Evolutionary conservation across 2,888 invertebrate genomes (phyloP).

Genomic region (Apotomis turbidana): DNA sequence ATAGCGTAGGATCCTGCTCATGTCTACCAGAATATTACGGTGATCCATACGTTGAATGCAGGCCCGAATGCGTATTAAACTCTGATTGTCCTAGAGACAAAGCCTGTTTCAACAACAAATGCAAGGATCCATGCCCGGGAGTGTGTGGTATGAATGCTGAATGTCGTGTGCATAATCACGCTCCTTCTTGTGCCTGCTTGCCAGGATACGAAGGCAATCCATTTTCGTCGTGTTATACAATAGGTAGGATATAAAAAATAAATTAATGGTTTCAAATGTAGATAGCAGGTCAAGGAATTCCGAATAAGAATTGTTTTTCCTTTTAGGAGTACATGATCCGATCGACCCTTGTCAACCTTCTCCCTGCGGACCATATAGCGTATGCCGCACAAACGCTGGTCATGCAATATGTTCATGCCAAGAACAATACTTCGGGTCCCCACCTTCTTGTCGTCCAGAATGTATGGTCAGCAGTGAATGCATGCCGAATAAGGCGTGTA

Average conservation of each 20-base stretch:
- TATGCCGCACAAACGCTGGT: constrained; percentile 88
- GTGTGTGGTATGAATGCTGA: constrained; percentile 93
- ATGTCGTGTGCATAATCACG: constrained; percentile 92
- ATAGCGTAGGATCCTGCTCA: constrained; percentile 91
- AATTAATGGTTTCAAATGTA: background rate
- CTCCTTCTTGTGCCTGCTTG: constrained; percentile 90
- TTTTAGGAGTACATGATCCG: constrained; percentile 71
- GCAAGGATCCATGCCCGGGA: constrained; percentile 92
- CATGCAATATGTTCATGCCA: constrained; percentile 93
- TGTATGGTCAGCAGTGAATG: constrained; percentile 94
- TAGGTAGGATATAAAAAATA: constrained; percentile 60
- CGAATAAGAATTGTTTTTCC: constrained; percentile 20
- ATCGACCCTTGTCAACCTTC: constrained; percentile 85
- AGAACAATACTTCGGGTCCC: constrained; percentile 90
- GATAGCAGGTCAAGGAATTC: background rate
- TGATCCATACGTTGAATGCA: constrained; percentile 93
- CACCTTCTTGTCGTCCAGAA: constrained; percentile 91
- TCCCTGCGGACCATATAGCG: constrained; percentile 92
- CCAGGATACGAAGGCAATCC: constrained; percentile 92
- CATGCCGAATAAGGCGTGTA: constrained; percentile 90
- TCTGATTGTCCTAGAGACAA: constrained; percentile 90
- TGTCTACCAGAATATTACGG: constrained; percentile 93
- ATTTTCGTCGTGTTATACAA: constrained; percentile 86
- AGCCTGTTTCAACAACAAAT: constrained; percentile 93
- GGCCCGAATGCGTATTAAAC: constrained; percentile 95